Percentiles rank a stretch among this genome's conserved stretches.
These are phyloP conservation scores for Aphaenogaster floridana DNA, from an alignment of 1,140 invertebrate genomes.

Conservation along the genomic window DNA sequence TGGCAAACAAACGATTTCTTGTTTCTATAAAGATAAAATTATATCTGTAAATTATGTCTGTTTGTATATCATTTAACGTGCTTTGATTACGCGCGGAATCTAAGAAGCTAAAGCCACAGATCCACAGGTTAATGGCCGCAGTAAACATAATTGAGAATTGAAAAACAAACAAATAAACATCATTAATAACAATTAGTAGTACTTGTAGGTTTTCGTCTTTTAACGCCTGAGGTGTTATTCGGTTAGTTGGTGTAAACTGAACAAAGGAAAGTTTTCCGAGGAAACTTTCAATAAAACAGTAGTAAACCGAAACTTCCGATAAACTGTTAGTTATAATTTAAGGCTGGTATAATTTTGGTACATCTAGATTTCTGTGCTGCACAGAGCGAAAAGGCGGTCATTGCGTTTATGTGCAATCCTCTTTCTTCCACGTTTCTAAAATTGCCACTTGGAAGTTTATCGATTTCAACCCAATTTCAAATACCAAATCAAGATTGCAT, in stretches of 20 bases:
- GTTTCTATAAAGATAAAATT: not conserved
- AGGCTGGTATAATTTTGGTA: not conserved
- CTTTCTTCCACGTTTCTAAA: not conserved
- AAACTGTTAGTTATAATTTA: constrained; percentile 26
- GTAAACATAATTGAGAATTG: not conserved
- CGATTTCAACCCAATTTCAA: not conserved
- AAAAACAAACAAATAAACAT: constrained; percentile 36
- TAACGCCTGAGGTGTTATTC: constrained; percentile 7
- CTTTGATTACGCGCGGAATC: not conserved
- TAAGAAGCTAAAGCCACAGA: not conserved
- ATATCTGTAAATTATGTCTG: not conserved
- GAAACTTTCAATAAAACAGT: constrained; percentile 17
- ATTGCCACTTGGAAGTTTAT: not conserved
- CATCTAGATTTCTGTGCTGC: not conserved
- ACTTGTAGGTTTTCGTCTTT: constrained; percentile 17
- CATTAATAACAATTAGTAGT: constrained; percentile 36
- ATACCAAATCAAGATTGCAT: not conserved
- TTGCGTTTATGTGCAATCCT: not conserved
- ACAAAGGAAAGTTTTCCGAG: constrained; percentile 15
- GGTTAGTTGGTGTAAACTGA: constrained; percentile 7
- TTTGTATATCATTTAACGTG: constrained; percentile 23
- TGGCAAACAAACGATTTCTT: not conserved
- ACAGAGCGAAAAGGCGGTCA: not conserved
- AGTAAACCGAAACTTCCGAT: constrained; percentile 19
- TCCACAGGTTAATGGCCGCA: not conserved